Percentiles rank a stretch among this genome's conserved stretches.
Conservation (phyloP, 1,140 invertebrate genomes). For the Ceratina australensis region DNA sequence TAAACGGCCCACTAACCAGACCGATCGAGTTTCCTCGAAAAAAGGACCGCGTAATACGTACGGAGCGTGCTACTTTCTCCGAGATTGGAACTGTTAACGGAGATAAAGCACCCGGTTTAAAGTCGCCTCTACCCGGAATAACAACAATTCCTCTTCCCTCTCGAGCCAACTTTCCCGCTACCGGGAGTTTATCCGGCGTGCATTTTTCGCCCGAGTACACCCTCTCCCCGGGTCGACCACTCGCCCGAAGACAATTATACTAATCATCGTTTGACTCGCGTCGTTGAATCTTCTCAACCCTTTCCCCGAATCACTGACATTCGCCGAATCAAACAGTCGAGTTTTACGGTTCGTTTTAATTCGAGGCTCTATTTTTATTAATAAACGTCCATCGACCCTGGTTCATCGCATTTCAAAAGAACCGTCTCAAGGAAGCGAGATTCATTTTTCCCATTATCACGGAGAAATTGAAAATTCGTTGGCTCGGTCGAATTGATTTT, state of each 20-base stretch:
- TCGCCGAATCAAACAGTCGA: neutral
- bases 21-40: constrained; percentile 51
- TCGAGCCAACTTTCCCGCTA: constrained; percentile 26
- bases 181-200: constrained; percentile 20
- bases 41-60: constrained; percentile 31
- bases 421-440: no score
- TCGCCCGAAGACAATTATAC: constrained; percentile 18
- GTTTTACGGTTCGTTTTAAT: no score
- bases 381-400: no score
- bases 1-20: constrained; percentile 37
- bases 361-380: no score
- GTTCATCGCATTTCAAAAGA: neutral
- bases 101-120: constrained; percentile 57
- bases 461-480: constrained; percentile 1
- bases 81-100: constrained; percentile 52
- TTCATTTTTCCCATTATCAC: no score
- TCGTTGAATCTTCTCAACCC: neutral
- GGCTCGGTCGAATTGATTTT: neutral
- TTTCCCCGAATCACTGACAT: constrained; percentile 16
- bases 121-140: constrained; percentile 39
- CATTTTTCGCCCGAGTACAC: constrained; percentile 11
- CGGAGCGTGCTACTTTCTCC: constrained; percentile 25
- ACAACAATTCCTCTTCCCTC: constrained; percentile 37
- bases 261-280: neutral
- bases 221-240: no score